Percentiles rank a stretch among this genome's conserved stretches.
These are phyloP conservation scores for Rhyacichthys aspro DNA, from an alignment of 2,797 vertebrate species.

Conservation along the genomic window DNA sequence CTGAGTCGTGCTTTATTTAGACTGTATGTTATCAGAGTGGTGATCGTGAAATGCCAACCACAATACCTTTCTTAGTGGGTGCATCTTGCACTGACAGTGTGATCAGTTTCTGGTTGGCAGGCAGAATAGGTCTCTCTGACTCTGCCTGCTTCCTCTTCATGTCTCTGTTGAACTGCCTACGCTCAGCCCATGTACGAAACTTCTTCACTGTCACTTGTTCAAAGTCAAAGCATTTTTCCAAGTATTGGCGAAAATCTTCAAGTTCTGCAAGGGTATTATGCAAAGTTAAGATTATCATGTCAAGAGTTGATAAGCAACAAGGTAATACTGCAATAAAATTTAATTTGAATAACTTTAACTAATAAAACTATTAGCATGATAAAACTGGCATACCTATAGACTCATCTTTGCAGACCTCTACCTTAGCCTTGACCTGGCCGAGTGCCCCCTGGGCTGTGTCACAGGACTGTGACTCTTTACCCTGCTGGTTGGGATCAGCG, in stretches of 20 bases:
- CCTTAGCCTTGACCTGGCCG: slow-evolving; percentile 97
- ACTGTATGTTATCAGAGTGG: not conserved
- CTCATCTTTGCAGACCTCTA: slow-evolving; percentile 99
- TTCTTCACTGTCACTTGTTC: slow-evolving; percentile 99
- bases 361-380: too few species aligned
- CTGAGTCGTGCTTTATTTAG: too few species aligned
- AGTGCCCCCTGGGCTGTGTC: slow-evolving; percentile 90
- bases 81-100: slow-evolving; percentile 97
- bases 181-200: slow-evolving; percentile 97
- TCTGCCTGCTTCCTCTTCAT: slow-evolving; percentile 98
- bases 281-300: not conserved
- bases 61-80: slow-evolving; percentile 95
- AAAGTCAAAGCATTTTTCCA: slow-evolving; percentile 97
- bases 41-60: not conserved
- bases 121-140: slow-evolving; percentile 94
- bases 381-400: slow-evolving; percentile 87
- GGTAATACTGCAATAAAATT: not conserved
- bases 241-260: slow-evolving; percentile 91
- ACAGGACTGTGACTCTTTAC: slow-evolving; percentile 73
- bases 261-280: slow-evolving; percentile 79
- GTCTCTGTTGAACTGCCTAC: slow-evolving; percentile 96
- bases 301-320: too few species aligned
- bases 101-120: slow-evolving; percentile 98
- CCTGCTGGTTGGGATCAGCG: slow-evolving; percentile 58
- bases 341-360: too few species aligned